phyloP scores from a whole-genome alignment of 2,888 invertebrate species.

The Andrena marginata region DNA sequence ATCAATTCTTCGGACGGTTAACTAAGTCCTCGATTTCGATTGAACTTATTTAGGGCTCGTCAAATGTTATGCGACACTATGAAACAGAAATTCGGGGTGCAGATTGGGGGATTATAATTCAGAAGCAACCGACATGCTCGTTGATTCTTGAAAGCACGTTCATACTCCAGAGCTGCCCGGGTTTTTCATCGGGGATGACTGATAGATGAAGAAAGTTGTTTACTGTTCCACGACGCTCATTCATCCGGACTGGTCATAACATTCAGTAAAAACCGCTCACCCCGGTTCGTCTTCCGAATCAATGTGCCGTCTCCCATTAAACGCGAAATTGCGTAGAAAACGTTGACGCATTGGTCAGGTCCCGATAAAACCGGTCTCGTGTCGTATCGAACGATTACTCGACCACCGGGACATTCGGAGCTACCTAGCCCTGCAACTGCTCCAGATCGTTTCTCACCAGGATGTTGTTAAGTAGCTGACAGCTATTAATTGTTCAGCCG shows the following conservation, averaged over 20 bases:
- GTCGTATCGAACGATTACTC: constrained; percentile 22
- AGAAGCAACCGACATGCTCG: neutral
- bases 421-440: constrained; percentile 21
- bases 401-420: constrained; percentile 14
- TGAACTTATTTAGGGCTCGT: neutral
- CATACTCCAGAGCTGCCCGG: neutral
- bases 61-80: neutral
- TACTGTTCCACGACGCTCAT: constrained; percentile 1
- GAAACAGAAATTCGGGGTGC: neutral
- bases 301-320: constrained; percentile 3
- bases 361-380: constrained; percentile 32
- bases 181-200: neutral
- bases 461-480: constrained; percentile 39
- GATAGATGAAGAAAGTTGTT: constrained; percentile 10
- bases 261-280: neutral
- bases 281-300: neutral
- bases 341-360: constrained; percentile 24
- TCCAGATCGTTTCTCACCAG: constrained; percentile 45
- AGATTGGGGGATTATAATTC: neutral
- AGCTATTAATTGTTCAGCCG: constrained; percentile 47
- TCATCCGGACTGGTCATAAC: neutral
- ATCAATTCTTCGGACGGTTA: too few species aligned
- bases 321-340: constrained; percentile 17
- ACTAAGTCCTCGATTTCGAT: neutral
- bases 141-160: neutral